Percentiles rank a stretch among this genome's conserved stretches.
phyloP scores from a whole-genome alignment of 2,888 invertebrate genomes.

The Hirtodrosophila confusa region DNA sequence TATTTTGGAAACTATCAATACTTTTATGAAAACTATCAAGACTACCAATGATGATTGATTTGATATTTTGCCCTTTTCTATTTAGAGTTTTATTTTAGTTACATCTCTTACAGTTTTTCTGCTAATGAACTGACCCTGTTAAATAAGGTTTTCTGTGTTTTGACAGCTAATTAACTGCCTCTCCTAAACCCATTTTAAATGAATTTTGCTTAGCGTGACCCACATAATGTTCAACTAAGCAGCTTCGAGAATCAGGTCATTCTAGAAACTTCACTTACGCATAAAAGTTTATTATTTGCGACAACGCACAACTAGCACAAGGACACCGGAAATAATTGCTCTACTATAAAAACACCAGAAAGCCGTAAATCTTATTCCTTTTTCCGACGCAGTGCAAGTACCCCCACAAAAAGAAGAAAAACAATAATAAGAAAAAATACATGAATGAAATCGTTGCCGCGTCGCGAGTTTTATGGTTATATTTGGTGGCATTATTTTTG shows the following conservation, averaged over 20 bases:
- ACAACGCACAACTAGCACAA: slow-evolving; percentile 42
- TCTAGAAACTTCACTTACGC: slow-evolving; percentile 22
- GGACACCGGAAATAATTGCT: slow-evolving; percentile 60
- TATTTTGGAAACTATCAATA: no score
- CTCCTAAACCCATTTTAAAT: not conserved
- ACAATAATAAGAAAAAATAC: no score
- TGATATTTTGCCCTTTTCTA: no score
- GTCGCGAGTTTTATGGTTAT: slow-evolving; percentile 46
- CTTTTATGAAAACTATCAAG: no score
- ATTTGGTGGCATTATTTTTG: slow-evolving; percentile 62
- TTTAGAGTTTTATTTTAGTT: no score
- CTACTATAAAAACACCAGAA: slow-evolving; percentile 52
- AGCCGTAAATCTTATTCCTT: slow-evolving; percentile 50
- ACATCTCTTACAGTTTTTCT: no score
- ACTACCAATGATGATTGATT: no score
- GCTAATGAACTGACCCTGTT: not conserved
- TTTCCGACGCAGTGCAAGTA: slow-evolving; percentile 29
- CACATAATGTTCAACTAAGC: not conserved
- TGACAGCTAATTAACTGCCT: not conserved
- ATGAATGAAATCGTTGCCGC: slow-evolving; percentile 15
- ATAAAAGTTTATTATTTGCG: slow-evolving; percentile 27
- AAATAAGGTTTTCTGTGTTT: no score
- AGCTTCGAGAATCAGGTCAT: slow-evolving; percentile 15
- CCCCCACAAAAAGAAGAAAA: slow-evolving; percentile 10
- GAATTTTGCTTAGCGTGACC: not conserved